Percentiles rank a stretch among this genome's conserved stretches.
Evolutionary conservation across 2,797 vertebrate genomes (phyloP).

Genomic region (Acipenser oxyrinchus): DNA sequence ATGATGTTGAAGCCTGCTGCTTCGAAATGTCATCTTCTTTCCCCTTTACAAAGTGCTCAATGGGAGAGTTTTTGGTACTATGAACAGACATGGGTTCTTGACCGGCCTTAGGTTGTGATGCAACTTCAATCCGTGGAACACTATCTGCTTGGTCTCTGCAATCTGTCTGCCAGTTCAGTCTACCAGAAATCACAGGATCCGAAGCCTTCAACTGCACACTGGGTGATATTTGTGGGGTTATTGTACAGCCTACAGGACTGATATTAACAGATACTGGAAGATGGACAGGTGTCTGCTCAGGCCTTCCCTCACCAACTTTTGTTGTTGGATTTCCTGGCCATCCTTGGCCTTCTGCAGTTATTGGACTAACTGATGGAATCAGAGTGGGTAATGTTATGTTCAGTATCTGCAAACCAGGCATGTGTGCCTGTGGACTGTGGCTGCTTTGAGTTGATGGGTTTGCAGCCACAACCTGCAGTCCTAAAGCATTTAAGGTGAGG

Average conservation of each 20-base stretch:
- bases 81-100: slow-evolving; percentile 22
- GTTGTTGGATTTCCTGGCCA: slow-evolving; percentile 21
- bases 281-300: slow-evolving; percentile 9
- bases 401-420: slow-evolving; percentile 83
- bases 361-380: slow-evolving; percentile 73
- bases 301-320: slow-evolving; percentile 25
- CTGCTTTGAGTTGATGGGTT: slow-evolving; percentile 62
- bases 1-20: slow-evolving; percentile 27
- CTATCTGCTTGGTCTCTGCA: slow-evolving; percentile 18
- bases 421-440: slow-evolving; percentile 58
- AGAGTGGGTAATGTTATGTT: slow-evolving; percentile 85
- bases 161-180: slow-evolving; percentile 25
- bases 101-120: slow-evolving; percentile 30
- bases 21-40: not conserved
- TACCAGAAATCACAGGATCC: not conserved
- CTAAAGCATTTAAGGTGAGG: slow-evolving; percentile 81
- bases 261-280: slow-evolving; percentile 1
- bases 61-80: slow-evolving; percentile 14
- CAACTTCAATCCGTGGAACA: slow-evolving; percentile 18
- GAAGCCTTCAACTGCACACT: slow-evolving; percentile 19
- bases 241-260: not conserved
- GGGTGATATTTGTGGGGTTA: slow-evolving; percentile 37
- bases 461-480: slow-evolving; percentile 80
- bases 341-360: slow-evolving; percentile 39
- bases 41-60: slow-evolving; percentile 31